A percentile compares a stretch with the other conserved stretches of the same genome.
phyloP scores from a whole-genome alignment of 2,888 invertebrate species.

The Formica aserva region DNA sequence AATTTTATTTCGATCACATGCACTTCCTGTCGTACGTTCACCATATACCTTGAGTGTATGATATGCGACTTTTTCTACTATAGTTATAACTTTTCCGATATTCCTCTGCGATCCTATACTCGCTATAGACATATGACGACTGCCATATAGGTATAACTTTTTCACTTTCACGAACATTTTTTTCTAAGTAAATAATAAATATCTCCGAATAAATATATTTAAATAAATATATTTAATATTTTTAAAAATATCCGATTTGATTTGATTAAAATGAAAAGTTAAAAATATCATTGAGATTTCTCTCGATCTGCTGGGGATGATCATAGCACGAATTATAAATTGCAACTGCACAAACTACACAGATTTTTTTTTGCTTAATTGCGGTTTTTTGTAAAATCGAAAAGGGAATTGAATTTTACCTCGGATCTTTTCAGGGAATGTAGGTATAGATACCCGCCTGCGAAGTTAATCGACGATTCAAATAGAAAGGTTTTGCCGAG shows the following conservation, averaged over 20 bases:
- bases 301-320: not conserved
- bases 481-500: constrained; percentile 73
- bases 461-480: constrained; percentile 69
- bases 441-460: constrained; percentile 40
- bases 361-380: not conserved
- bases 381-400: not conserved
- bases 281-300: not conserved
- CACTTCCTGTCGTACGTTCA: constrained; percentile 22
- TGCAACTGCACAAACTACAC: not conserved
- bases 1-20: constrained; percentile 37
- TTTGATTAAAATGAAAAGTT: not conserved
- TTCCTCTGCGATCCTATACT: constrained; percentile 6
- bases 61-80: constrained; percentile 23
- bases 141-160: not conserved
- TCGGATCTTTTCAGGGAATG: constrained; percentile 20
- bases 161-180: constrained; percentile 5
- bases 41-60: constrained; percentile 22
- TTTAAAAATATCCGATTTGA: not conserved
- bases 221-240: not conserved
- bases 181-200: not conserved
- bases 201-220: not conserved
- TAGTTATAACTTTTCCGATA: constrained; percentile 28
- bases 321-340: not conserved
- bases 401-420: not conserved
- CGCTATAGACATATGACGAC: not conserved